Base-by-base conservation (phyloP, 2,888 invertebrate genomes). In the Cancer borealis region DNA sequence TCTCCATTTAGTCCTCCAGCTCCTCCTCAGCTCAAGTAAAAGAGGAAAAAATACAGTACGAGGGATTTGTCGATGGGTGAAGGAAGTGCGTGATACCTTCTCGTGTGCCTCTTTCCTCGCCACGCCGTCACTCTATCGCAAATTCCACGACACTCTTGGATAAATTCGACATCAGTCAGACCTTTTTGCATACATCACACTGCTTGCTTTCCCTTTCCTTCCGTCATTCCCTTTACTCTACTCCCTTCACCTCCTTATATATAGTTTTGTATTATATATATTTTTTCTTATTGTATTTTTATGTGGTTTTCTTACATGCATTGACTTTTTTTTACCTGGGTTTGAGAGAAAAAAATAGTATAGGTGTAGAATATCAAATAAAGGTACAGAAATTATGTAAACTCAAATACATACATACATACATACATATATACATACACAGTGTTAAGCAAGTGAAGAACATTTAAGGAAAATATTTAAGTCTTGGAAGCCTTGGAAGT, bases 101-200 rank as follows among this genome's bases (percentile, higher is more conserved):
- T 21, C 73, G n/a, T 17, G n/a, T n/a, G 73, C 73, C 73, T 73
- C 73, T 26, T 26, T 26, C 73, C n/a, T 26, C 26, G 26, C 45
- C 46, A 39, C 46, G 21, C 5, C 46, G 45, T 46, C 46, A 88
- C 45, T 45, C 46, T 17, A 88, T 88, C 45, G 45, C 46, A 17
- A 39, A 26, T 26, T 45, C 88, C 17, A 88, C 39, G 88, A 88
- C 45, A 39, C 14, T 88, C 88, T 45, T 45, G 88, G 88, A 88
- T 45, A 46, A 88, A 39, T 88, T 45, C 39, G 46, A 88, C 88
- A 88, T 88, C 88, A 88, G 45, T 88, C 88, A 46, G 21, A 88
- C 88, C 88, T 88, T 88, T 88, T 88, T 88, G 39, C 46, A 45
- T 88, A 88, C 88, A 88, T 46, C 39, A 39, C 88, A 39, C 39